Evolutionary conservation across 2,888 invertebrate genomes (phyloP), one percentile per base, ranked within the genome.

Genomic region (Neuroscelio doddi): DNA sequence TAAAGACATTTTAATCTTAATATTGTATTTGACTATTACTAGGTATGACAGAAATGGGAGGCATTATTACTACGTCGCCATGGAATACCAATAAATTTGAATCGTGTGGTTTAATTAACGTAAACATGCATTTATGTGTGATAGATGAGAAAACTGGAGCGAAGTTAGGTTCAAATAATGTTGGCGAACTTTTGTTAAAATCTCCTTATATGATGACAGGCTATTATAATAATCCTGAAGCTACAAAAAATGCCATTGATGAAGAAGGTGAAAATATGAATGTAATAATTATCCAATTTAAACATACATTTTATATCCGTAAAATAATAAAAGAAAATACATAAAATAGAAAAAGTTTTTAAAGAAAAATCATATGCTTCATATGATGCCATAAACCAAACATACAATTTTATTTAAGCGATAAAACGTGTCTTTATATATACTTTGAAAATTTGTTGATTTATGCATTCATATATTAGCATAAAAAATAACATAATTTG

Each of bases 111-210:
- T 15, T 34, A 0, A 24, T 66, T 10, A 26, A 42, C 5, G 27
- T 42, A 7, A 68, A 68, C 41, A 49, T 51, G 14, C 9, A 67
- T 27, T 5, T 72, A 5, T 72, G 70, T 53, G 17, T 73, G 3
- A 4, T 70, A 9, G 66, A 70, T 39, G 34, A 39, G 0, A 38
- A 49, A 14, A 58, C 63, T 1, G 49, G 49, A 0, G n/a, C 41
- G 15, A 27, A 4, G 26, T 29, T 72, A 12, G 64, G 44, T n/a
- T 30, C 51, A 14, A 64, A 62, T 8, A 9, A 68, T 42, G 12
- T 41, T 26, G 73, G 71, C 8, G 73, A 73, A 62, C 1, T 73
- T 7, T 66, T 51, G 16, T 42, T 62, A 3, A 68, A 68, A 46
- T 47, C 68, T 10, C 38, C 38, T 0, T 49, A 34, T n/a, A 51